Conservation (phyloP, 1,140 invertebrate genomes). For the Wiebesia pumilae region DNA sequence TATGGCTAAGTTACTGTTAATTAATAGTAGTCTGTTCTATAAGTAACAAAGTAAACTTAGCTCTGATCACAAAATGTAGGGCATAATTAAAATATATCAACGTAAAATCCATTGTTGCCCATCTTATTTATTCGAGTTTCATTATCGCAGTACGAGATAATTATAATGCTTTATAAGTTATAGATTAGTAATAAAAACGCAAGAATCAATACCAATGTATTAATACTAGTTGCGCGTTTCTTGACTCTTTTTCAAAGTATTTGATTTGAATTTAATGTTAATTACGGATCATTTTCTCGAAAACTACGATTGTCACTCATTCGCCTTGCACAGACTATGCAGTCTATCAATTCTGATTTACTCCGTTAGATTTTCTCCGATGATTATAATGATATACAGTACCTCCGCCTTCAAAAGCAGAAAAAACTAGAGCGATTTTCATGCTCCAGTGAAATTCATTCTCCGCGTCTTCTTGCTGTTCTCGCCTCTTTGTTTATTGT, state of each 20-base stretch:
- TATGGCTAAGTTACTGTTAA: not conserved
- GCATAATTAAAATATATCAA: not conserved
- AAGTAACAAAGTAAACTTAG: not conserved
- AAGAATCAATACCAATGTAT: too few species aligned
- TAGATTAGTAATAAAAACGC: too few species aligned
- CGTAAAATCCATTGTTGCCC: not conserved
- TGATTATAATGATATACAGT: conserved; percentile 19
- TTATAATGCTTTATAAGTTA: too few species aligned
- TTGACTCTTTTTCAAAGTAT: not conserved
- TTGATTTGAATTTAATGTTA: not conserved
- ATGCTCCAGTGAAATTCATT: conserved; percentile 35
- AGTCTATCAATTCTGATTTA: conserved; percentile 20
- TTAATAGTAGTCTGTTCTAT: not conserved
- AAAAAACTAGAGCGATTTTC: conserved; percentile 34
- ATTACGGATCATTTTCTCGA: not conserved
- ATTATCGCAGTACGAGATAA: not conserved
- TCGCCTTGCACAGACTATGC: not conserved
- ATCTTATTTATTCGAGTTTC: not conserved
- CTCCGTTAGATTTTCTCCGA: conserved; percentile 12
- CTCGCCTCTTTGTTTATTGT: not conserved
- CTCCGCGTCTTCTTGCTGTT: not conserved
- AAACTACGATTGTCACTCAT: not conserved
- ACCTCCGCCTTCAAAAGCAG: not conserved
- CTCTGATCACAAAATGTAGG: not conserved
- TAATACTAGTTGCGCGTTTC: not conserved